These are phyloP conservation scores for Stratiomys singularior DNA, from an alignment of 2,888 invertebrate genomes.

Conservation along the genomic window DNA sequence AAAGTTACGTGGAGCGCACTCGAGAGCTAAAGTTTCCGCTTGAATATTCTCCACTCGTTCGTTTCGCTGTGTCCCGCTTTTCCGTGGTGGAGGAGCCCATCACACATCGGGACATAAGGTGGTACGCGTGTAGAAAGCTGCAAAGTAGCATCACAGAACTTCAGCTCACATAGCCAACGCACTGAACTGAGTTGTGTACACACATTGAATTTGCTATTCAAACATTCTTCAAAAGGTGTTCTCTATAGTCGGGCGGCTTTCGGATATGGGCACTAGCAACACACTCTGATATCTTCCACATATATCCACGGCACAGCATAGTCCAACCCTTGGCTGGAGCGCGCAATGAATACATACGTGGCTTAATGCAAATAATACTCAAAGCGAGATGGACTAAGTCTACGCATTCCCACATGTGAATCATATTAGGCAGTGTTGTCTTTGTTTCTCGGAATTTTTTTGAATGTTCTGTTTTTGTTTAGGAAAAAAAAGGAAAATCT, in stretches of 20 bases:
- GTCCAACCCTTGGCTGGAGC: background rate
- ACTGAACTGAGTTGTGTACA: constrained; percentile 10
- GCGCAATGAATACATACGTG: background rate
- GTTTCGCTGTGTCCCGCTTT: background rate
- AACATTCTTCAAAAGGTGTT: constrained; percentile 31
- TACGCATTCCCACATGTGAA: background rate
- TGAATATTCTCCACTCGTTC: constrained; percentile 1
- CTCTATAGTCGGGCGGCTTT: constrained; percentile 13
- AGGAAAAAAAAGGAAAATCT: no score
- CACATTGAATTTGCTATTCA: constrained; percentile 32
- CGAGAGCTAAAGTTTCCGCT: background rate
- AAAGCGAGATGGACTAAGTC: background rate
- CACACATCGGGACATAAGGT: background rate
- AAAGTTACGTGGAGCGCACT: background rate
- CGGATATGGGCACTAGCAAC: constrained; percentile 19
- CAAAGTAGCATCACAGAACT: constrained; percentile 17
- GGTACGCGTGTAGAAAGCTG: background rate
- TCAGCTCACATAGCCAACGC: constrained; percentile 4
- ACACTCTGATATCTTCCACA: background rate
- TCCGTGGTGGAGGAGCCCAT: background rate
- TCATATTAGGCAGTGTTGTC: background rate
- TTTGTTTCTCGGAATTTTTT: background rate
- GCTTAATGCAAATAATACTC: background rate
- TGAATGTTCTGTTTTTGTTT: background rate
- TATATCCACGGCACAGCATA: no score